Base-by-base conservation (phyloP, 2,888 invertebrate species). In the Ochropleura plecta region DNA sequence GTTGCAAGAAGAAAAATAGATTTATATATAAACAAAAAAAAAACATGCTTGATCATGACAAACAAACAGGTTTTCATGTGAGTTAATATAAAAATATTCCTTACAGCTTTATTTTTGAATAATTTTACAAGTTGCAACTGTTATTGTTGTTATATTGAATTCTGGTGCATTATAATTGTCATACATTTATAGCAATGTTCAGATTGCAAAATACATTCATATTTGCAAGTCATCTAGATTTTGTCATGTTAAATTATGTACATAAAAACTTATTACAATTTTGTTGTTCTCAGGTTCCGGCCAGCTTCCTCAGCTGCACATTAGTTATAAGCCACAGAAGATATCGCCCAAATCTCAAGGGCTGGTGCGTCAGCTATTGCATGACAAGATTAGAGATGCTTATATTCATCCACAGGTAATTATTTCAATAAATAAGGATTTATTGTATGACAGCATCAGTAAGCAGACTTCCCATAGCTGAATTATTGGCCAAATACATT, bases 311-410 rank as follows among this genome's bases (percentile, higher is more conserved):
- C 98, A 98, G 89, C 96, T 99, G 84, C 99, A 99, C 94, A 99
- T 99, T 92, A 99, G 99, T 94, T 99, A 99, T 97, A 99, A 99
- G 95, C 99, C 99, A 63, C 99, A 99, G 97, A 99, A 99, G 96
- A 99, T 99, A 94, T 99, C 99, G 86, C 99, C 99, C 6, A 99
- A 99, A 95, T 99, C 98, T 74, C 98, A 98, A 92, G 99, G 99
- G 62, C 97, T 98, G 79, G 99, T 99, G 7, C 97, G 99, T n/a
- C 65, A 98, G 98, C 96, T 99, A 90, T 96, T 99, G 80, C 99
- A 99, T 90, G 99, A 99, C 76, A 99, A 99, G 94, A 99, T 99
- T 90, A 97, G 99, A 79, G 99, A 99, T 96, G 99, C 99, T 30
- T 99, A 99, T 92, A 97, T 99, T 85, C 99, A 99, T 97, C 99